A percentile compares a stretch with the other conserved stretches of the same genome.
Conservation (phyloP, 2,888 invertebrate genomes). For the Caenorhabditis sp. region DNA sequence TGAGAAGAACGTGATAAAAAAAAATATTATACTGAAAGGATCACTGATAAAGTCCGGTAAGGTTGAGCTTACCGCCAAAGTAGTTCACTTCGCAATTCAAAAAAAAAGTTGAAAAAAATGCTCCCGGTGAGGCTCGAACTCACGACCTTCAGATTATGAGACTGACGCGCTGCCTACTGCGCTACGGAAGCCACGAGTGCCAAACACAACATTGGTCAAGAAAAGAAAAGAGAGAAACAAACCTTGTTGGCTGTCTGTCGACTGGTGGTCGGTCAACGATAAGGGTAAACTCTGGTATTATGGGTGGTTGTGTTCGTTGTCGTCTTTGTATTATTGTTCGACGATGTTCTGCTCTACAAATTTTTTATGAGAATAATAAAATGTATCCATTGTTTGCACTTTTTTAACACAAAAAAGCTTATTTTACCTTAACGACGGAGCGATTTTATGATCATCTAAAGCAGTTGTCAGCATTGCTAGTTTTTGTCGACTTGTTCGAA, state of each 20-base stretch:
- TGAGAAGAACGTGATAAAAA: no score
- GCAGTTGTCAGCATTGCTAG: conserved; percentile 24
- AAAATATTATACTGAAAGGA: no score
- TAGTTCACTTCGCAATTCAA: no score
- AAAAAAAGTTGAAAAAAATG: no score
- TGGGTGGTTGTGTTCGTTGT: not conserved
- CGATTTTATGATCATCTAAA: conserved; percentile 17
- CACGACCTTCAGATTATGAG: conserved; percentile 92
- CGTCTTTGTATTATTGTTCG: conserved; percentile 10
- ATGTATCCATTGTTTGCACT: not conserved
- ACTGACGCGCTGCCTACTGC: conserved; percentile 77
- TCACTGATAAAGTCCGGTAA: no score
- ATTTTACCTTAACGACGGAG: conserved; percentile 30
- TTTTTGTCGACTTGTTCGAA: conserved; percentile 30
- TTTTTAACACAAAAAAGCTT: no score
- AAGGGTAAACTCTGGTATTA: not conserved
- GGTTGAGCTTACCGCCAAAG: no score
- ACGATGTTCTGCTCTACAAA: conserved; percentile 24
- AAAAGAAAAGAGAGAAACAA: not conserved
- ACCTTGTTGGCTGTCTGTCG: not conserved
- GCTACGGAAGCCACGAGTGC: conserved; percentile 22
- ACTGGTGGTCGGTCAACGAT: conserved; percentile 34
- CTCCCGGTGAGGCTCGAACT: conserved; percentile 86
- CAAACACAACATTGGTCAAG: not conserved
- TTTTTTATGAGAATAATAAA: not conserved